These are phyloP conservation scores for Syngnathus floridae DNA, from an alignment of 2,113 vertebrate species.

Conservation along the genomic window DNA sequence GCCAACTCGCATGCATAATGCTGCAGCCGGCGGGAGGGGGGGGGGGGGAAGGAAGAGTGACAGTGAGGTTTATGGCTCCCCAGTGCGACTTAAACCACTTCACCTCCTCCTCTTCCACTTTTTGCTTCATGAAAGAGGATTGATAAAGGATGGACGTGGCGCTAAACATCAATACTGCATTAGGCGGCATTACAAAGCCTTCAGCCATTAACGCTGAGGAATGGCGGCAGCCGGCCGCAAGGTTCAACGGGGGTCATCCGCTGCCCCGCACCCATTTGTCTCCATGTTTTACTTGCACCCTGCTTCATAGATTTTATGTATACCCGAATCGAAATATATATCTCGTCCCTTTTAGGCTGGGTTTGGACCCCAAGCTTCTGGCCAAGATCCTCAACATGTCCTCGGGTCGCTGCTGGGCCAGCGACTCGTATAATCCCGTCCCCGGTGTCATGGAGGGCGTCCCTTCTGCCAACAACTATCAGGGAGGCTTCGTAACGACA, in stretches of 20 bases:
- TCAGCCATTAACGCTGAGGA: constrained; percentile 65
- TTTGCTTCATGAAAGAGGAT: constrained; percentile 46
- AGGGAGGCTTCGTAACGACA: constrained; percentile 91
- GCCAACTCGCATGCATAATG: constrained; percentile 39
- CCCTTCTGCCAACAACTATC: constrained; percentile 92
- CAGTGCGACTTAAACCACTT: constrained; percentile 57
- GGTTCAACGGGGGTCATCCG: constrained; percentile 63
- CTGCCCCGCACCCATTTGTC: constrained; percentile 37
- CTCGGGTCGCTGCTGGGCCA: constrained; percentile 97
- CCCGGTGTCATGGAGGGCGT: constrained; percentile 98
- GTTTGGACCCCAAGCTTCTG: constrained; percentile 93
- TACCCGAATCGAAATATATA: neutral
- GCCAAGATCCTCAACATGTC: constrained; percentile 94
- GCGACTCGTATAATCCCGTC: constrained; percentile 92
- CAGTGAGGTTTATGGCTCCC: constrained; percentile 62
- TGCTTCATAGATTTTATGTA: neutral
- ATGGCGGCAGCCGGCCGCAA: constrained; percentile 55
- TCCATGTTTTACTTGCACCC: constrained; percentile 7
- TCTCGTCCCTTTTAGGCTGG: constrained; percentile 78
- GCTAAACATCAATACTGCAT: constrained; percentile 79
- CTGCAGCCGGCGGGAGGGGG: neutral
- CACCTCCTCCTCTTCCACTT: constrained; percentile 39
- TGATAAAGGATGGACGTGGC: constrained; percentile 66
- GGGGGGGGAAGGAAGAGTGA: constrained; percentile 18
- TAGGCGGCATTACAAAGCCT: constrained; percentile 67